A percentile compares a stretch with the other conserved stretches of the same genome.
Conservation (phyloP, 2,888 invertebrate genomes). For the Eristalinus sepulchralis region DNA sequence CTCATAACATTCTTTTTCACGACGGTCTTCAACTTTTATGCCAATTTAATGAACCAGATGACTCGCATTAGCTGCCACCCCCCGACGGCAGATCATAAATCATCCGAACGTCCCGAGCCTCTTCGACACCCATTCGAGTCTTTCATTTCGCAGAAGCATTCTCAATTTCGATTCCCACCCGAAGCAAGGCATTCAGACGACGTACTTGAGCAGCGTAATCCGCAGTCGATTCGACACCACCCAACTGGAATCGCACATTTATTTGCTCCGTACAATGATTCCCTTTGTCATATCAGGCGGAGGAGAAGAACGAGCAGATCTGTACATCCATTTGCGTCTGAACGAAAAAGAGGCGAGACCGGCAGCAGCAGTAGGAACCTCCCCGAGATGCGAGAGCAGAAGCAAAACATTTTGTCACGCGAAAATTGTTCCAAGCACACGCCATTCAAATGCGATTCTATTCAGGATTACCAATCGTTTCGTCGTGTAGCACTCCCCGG, state of each 20-base stretch:
- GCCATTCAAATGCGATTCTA: slow-evolving; percentile 33
- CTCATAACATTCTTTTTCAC: background rate
- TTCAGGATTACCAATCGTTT: slow-evolving; percentile 45
- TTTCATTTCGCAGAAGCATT: background rate
- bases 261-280: slow-evolving; percentile 23
- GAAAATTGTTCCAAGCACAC: slow-evolving; percentile 42
- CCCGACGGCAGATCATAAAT: background rate
- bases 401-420: slow-evolving; percentile 48
- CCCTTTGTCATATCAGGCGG: slow-evolving; percentile 11
- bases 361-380: background rate
- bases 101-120: background rate
- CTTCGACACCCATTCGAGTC: background rate
- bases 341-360: background rate
- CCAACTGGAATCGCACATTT: slow-evolving; percentile 26
- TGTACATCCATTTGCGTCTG: slow-evolving; percentile 38
- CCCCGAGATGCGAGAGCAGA: background rate
- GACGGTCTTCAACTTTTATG: background rate
- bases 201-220: slow-evolving; percentile 36
- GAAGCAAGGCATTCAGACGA: slow-evolving; percentile 8
- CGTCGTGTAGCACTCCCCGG: slow-evolving; percentile 13
- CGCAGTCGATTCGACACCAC: slow-evolving; percentile 16
- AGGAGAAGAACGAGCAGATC: background rate
- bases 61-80: background rate
- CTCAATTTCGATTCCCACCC: background rate
- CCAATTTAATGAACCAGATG: background rate